These are phyloP conservation scores for Malurus melanocephalus DNA, from an alignment of 2,113 vertebrate genomes.

Conservation along the genomic window DNA sequence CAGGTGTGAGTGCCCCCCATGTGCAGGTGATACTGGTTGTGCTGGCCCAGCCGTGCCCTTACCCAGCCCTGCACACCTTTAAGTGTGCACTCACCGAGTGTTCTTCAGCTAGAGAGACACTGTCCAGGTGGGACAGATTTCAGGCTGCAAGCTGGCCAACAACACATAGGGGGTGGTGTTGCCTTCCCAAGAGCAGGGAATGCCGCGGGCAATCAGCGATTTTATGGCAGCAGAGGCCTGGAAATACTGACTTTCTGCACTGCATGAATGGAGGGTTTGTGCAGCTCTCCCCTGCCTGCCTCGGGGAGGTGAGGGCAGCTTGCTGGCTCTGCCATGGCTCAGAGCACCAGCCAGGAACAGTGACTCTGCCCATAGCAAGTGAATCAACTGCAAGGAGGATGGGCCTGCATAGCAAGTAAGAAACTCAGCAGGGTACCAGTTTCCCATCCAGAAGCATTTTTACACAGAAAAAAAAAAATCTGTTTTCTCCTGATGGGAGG, in stretches of 20 bases:
- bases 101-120: background rate
- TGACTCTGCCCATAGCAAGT: background rate
- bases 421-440: background rate
- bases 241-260: background rate
- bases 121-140: background rate
- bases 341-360: background rate
- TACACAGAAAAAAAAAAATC: background rate
- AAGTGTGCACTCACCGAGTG: fast-evolving
- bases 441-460: background rate
- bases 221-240: background rate
- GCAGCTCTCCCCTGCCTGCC: background rate
- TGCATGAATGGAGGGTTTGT: slow-evolving; percentile 21
- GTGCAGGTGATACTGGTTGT: background rate
- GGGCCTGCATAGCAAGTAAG: background rate
- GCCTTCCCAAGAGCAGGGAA: background rate
- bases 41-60: fast-evolving
- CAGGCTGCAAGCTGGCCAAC: background rate
- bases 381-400: background rate
- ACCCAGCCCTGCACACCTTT: background rate
- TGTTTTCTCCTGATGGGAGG: background rate
- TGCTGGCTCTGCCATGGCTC: background rate
- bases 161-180: background rate
- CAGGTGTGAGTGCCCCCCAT: background rate
- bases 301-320: background rate
- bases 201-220: background rate